Evolutionary conservation across 2,113 vertebrate species (phyloP).

Genomic region (Ploceus nigricollis): DNA sequence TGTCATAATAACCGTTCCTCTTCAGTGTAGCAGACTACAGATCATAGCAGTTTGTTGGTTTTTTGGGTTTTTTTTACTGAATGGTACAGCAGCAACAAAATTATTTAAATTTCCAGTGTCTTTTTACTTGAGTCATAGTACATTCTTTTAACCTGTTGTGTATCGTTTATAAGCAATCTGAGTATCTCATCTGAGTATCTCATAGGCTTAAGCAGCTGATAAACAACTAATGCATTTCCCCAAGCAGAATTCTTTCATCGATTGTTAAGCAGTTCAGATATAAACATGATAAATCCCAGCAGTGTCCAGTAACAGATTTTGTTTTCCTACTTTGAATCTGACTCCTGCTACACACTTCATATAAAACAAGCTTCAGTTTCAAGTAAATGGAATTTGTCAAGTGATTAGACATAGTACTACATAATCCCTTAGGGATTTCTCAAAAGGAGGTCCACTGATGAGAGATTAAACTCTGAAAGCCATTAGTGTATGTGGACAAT

Average conservation of each 20-base stretch:
- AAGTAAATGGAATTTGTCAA: slow-evolving; percentile 65
- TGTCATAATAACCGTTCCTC: neutral
- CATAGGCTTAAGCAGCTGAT: neutral
- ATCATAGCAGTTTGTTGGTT: neutral
- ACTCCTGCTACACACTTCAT: neutral
- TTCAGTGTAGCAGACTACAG: neutral
- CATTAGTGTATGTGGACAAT: neutral
- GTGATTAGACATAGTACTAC: slow-evolving; percentile 38
- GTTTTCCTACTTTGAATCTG: slow-evolving; percentile 3
- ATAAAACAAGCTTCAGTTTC: slow-evolving; percentile 29
- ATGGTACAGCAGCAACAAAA: neutral
- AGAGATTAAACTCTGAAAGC: slow-evolving; percentile 60
- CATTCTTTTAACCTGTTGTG: neutral
- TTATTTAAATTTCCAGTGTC: neutral
- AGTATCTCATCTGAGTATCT: neutral
- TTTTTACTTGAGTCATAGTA: neutral
- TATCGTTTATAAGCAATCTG: neutral
- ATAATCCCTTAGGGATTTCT: slow-evolving; percentile 45
- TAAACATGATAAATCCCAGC: neutral
- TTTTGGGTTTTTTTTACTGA: neutral
- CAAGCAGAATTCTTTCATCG: neutral
- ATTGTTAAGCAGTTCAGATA: neutral
- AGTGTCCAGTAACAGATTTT: neutral
- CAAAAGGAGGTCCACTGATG: slow-evolving; percentile 38
- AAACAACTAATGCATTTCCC: neutral